These are phyloP conservation scores for Epinephelus coioides DNA, from an alignment of 2,797 vertebrate species.

Conservation along the genomic window DNA sequence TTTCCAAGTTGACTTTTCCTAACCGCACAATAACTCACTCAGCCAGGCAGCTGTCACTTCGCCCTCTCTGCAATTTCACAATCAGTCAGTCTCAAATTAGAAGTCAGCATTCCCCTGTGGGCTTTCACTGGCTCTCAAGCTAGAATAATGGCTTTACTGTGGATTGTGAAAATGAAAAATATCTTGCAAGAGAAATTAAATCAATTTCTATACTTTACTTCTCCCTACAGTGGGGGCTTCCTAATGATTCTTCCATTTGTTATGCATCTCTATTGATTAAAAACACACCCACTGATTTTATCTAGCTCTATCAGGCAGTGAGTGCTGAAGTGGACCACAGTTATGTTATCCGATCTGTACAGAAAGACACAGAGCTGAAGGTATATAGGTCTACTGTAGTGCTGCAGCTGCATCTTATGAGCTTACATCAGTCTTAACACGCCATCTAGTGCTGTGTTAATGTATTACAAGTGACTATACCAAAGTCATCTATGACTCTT, in stretches of 20 bases:
- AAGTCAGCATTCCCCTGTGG: conserved; percentile 11
- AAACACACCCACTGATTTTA: not conserved
- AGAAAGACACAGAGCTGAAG: not conserved
- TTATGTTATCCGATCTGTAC: not conserved
- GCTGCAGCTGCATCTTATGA: not conserved
- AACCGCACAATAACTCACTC: conserved; percentile 46
- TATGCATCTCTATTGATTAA: not conserved
- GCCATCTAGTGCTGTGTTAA: no score
- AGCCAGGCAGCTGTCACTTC: conserved; percentile 40
- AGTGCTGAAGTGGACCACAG: not conserved
- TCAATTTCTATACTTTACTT: not conserved
- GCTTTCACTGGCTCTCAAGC: conserved; percentile 10
- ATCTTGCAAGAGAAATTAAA: not conserved
- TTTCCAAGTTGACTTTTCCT: conserved; percentile 50
- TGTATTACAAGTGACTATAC: no score
- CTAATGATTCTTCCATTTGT: not conserved
- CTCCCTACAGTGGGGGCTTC: not conserved
- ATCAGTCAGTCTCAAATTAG: conserved; percentile 45
- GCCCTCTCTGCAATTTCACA: conserved; percentile 40
- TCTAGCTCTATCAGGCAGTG: not conserved
- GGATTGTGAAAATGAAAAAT: not conserved
- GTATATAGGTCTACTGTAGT: not conserved
- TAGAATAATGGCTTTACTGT: conserved; percentile 6
- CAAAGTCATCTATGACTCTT: no score
- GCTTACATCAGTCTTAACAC: no score